Base-by-base conservation (phyloP, 2,797 vertebrate genomes). In the Gymnothorax javanicus region DNA sequence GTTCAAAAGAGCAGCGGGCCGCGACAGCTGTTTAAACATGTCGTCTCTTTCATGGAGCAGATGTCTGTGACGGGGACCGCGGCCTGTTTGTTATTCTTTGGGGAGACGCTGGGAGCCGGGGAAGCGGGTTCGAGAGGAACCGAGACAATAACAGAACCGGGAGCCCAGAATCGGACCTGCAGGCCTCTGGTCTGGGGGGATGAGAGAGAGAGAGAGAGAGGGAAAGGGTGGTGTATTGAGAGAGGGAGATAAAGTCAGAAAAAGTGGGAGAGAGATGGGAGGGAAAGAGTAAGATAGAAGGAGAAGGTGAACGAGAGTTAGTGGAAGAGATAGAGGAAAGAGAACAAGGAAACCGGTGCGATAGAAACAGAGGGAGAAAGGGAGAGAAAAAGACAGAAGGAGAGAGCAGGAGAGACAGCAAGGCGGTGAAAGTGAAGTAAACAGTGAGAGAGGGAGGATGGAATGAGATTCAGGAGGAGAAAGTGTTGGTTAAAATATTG, bases 1-100 rank as follows among this genome's bases (percentile, higher is more conserved):
- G 91, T 94, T 93, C 94, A 92, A 93, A 94, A 84, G 88, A 89
- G 88, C 92, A 88, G 91, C 89, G 91, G 88, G 93, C 91, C 92
- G 93, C 92, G 92, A 94, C 95, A 96, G 95, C 96, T 96, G 96
- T 96, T 96, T 94, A 96, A 96, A 96, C 96, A 96, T 94, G 91
- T 89, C 85, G 88, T 93, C 93, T 67, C 95, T 96, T 95, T 90
- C 93, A 95, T 95, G 95, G 95, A 95, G 95, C 95, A 96, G 95
- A 96, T 96, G 96, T 95, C 95, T 95, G 95, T 93, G 93, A 91
- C 87, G 43, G 87, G 87, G 86, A 59, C 87, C 83, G 54, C 59
- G 59, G 54, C 94, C 52, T 95, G 95, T 94, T 96, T 93, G 93
- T 95, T 96, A 90, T 91, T 91, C 91, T 89, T 86, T 89, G 67